Evolutionary conservation across 2,113 vertebrate genomes (phyloP), one percentile per base, ranked within the genome.

Genomic region (Camelus bactrianus): DNA sequence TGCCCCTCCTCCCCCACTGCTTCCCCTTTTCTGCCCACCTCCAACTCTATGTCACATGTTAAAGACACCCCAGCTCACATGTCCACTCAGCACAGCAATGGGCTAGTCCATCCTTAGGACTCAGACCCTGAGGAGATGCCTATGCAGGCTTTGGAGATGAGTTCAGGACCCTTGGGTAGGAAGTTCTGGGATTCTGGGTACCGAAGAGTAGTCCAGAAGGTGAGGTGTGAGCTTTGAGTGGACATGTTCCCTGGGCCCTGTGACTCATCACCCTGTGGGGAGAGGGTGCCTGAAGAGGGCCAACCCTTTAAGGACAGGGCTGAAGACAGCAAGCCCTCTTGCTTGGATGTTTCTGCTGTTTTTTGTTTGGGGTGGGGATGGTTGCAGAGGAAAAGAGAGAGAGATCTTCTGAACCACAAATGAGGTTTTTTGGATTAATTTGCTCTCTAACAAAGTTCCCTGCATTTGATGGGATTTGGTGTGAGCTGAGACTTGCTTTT

Each of bases 371-470:
- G 50, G 2, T 22, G 8, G 24, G 30, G 15, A 73, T 20, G 3
- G 5, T 72, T 91, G 5, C 15, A 82, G 52, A 81, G 50, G 75
- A 64, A 73, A 67, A 80, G 15, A 30, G 19, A 35, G n/a, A 93
- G 38, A 64, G 69, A 20, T 77, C 10, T 76, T 94, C 69, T 50
- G 54, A 92, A 62, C 48, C 32, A 80, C 16, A 28, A 60, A 76
- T 42, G 50, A 58, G 30, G 22, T n/a, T 81, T 42, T 73, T 82
- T 67, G 91, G 81, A 58, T 94, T 60, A n/a, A 35, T 92, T 94
- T 91, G 38, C 7, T 64, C 13, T 64, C 28, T 83, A 65, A 79
- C 88, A 80, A 38, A 58, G 8, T 0, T 73, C 8, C 11, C 17
- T 77, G 32, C 6, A 15, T 48, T 88, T 77, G 60, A 64, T 26